These are phyloP conservation scores for Meleagris gallopavo DNA, from an alignment of 2,113 vertebrate genomes.

Conservation along the genomic window DNA sequence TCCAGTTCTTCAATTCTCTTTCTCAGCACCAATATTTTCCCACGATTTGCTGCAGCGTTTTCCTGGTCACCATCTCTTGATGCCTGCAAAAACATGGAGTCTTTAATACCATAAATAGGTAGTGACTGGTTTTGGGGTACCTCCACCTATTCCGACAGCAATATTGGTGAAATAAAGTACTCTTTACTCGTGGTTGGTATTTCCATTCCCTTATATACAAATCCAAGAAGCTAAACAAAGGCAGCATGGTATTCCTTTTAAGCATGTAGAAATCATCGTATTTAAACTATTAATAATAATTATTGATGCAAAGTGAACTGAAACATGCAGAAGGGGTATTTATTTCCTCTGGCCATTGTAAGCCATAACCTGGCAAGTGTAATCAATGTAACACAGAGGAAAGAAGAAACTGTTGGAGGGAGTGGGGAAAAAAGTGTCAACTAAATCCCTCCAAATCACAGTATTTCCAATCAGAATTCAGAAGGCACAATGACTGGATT, in stretches of 20 bases:
- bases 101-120: background rate
- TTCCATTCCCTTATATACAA: background rate
- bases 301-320: background rate
- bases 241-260: background rate
- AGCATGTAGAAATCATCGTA: background rate
- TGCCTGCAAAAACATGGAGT: conserved; percentile 26
- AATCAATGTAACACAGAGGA: background rate
- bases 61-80: conserved; percentile 81
- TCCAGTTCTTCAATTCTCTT: conserved; percentile 90
- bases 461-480: background rate
- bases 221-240: background rate
- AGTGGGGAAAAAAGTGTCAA: fast-evolving
- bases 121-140: background rate
- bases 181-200: background rate
- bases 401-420: background rate
- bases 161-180: background rate
- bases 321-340: background rate
- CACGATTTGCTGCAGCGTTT: conserved; percentile 83
- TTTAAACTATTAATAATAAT: background rate
- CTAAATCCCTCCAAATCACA: background rate
- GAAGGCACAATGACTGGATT: background rate
- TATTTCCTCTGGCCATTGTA: background rate
- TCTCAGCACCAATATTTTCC: conserved; percentile 87
- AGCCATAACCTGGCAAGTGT: background rate
- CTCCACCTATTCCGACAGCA: background rate